Base-by-base conservation (phyloP, 2,888 invertebrate genomes). In the Barypeithes pellucidus region DNA sequence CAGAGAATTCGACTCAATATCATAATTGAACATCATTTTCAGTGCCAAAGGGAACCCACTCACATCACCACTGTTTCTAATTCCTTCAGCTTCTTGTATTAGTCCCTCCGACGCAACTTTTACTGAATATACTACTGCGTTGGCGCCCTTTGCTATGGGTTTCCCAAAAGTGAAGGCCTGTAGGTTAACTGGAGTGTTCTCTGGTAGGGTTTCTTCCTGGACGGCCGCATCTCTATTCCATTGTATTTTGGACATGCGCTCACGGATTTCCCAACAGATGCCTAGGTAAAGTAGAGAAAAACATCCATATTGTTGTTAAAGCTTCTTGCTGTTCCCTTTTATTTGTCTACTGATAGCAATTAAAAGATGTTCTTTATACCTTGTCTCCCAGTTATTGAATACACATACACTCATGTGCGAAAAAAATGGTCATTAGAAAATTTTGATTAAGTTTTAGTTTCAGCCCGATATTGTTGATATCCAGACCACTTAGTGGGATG, bases 11-110 rank as follows among this genome's bases (percentile, higher is more conserved):
- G 94, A 94, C 82, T 94, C 94, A 3, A 93, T 92, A 78, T 94
- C 93, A 82, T 95, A 96, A 85, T 96, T 96, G 81, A 95, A 96
- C 93, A 96, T 94, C 92, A 96, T 94, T 87, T 96, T 96, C 16
- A 96, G 87, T 5, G 96, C 96, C 76, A 95, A 84, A 0, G 92
- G 92, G 84, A 89, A 92, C 24, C 82, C 79, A 9, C 80, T 78
- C 8, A 77, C 77, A 14, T 77, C 76, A 73, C 81, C 50, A 29
- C 7, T 29, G 79, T 16, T 72, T 75, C 36, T 76, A 52, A 16
- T 71, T 73, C 16, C 50, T 59, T 75, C 45, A 24, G 12, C 47
- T 18, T 63, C 63, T 29, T 18, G 1, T 3, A 4, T 7, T 29
- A 11, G 33, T 88, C 89, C 66, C 11, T 65, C 22, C 4, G 60